Base-by-base conservation (phyloP, 2,797 vertebrate species). In the Amazona ochrocephala region DNA sequence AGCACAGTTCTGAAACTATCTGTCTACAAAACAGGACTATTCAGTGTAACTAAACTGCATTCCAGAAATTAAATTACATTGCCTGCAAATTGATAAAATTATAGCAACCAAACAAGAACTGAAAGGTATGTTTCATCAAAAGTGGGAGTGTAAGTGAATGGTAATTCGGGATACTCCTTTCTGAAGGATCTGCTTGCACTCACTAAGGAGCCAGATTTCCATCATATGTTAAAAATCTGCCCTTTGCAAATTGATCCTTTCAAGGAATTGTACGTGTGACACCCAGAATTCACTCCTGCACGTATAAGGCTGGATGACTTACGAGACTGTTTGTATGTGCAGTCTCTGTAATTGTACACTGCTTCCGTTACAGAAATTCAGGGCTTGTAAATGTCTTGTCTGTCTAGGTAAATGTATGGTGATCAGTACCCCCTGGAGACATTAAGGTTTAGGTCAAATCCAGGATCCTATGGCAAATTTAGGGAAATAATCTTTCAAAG, bases 401-500 rank as follows among this genome's bases (percentile, higher is more conserved):
- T 94, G 74, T 94, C 88, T 90, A 34, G 48, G 41, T 93, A 84
- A 96, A 94, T 94, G 61, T 76, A 74, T 58, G 77, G 56, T 90
- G 93, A 94, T 71, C 83, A 42, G 77, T 77, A 94, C 84, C 87
- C 90, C 80, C 71, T 54, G 53, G 85, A 87, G 91, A 89, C 80
- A 44, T 73, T 70, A 71, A 88, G 48, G 48, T 93, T 13, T 72
- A 83, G 87, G 71, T 93, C 83, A 96, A 80, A 92, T 79, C 68
- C 71, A 47, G 77, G 68, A 81, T 84, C 53, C 78, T 82, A 12
- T 73, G 78, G 60, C 73, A 94, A 90, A 87, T 93, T 89, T 90
- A 83, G 74, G 90, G 88, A 96, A 96, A 94, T 76, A 41, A 51
- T 90, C 77, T 87, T 91, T 89, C 91, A 91, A 93, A 86, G 79